These are phyloP conservation scores for Poeciliopsis turneri DNA, from an alignment of 2,797 vertebrate genomes.

Conservation along the genomic window DNA sequence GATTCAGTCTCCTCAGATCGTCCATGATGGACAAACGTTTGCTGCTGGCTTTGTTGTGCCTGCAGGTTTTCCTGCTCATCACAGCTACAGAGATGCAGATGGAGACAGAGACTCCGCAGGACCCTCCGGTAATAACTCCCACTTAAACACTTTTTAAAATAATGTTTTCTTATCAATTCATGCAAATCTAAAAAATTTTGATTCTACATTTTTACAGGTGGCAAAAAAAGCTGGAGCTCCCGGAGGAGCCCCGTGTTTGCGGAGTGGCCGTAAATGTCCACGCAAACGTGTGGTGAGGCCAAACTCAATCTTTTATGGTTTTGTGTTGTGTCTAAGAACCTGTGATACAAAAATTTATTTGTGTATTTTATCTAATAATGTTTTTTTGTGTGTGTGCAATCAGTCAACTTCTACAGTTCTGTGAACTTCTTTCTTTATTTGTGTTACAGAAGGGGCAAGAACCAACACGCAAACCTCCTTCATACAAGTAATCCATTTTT, in stretches of 20 bases:
- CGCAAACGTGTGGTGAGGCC: not conserved
- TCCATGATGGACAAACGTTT: conserved; percentile 47
- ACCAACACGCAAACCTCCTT: not conserved
- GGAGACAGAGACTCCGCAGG: not conserved
- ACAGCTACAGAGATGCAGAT: conserved; percentile 5
- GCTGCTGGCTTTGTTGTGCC: conserved; percentile 22
- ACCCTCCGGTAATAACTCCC: conserved; percentile 15
- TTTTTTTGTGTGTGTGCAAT: not conserved
- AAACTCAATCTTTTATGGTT: not conserved
- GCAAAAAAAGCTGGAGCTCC: not conserved
- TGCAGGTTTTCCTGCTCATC: conserved; percentile 51
- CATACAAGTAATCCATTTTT: not conserved
- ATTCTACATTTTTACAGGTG: not conserved
- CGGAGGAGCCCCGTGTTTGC: not conserved
- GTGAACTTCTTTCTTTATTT: not conserved
- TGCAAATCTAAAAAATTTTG: not conserved
- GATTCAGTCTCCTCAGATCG: conserved; percentile 8
- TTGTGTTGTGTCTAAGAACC: not conserved
- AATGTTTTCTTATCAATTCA: not conserved
- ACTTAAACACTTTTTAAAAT: not conserved
- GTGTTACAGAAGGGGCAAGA: not conserved
- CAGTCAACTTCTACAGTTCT: not conserved
- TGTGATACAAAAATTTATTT: not conserved
- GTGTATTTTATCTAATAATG: not conserved
- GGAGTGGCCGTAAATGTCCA: not conserved